Base-by-base conservation (phyloP, 2,113 vertebrate genomes). In the Planiliza haematocheilus region DNA sequence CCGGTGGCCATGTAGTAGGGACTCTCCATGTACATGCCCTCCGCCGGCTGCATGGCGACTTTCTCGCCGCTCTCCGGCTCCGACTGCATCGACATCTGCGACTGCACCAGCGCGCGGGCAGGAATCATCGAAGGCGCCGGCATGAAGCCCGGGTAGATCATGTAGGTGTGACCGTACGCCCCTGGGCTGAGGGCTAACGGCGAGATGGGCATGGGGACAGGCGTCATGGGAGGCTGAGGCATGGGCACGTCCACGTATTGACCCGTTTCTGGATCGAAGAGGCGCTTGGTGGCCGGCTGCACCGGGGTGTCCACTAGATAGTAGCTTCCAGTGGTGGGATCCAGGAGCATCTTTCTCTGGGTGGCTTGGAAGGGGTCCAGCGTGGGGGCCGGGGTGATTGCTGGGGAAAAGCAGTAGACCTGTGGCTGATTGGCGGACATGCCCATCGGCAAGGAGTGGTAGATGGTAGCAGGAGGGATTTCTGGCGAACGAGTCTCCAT, bases 241-340 rank as follows among this genome's bases (percentile, higher is more conserved):
- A 99, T 50, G 0, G 97, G 96, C 21, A 99, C 93, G 1, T 99
- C 97, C 70, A 99, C 96, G 4, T 97, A 99, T 84, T 98, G 97
- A 5, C 97, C 96, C 0, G 96, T 99, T 81, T 99, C 97, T 0
- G 97, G 97, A 79, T 99, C 97, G 63, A 96, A 98, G 4, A 98
- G 95, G 56, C 97, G 94, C 51, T 93, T 94, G 59, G 95, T 97
- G 66, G 94, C 45, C 0, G 93, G 95, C 78, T 93, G 95, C n/a
- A 97, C 86, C 0, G 96, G 97, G 0, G 96, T 95, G 86, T 99
- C 97, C 66, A 99, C 97, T 74, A 98, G 90, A 86, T 98, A 99
- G 89, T 96, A 98, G 86, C 94, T 97, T 30, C 97, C 97, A 0
- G 96, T 99, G 55, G 93, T 95, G 57, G 97, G 95, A 83, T 98